Conservation (phyloP, 1,140 invertebrate species). For the Drosophila bocqueti region DNA sequence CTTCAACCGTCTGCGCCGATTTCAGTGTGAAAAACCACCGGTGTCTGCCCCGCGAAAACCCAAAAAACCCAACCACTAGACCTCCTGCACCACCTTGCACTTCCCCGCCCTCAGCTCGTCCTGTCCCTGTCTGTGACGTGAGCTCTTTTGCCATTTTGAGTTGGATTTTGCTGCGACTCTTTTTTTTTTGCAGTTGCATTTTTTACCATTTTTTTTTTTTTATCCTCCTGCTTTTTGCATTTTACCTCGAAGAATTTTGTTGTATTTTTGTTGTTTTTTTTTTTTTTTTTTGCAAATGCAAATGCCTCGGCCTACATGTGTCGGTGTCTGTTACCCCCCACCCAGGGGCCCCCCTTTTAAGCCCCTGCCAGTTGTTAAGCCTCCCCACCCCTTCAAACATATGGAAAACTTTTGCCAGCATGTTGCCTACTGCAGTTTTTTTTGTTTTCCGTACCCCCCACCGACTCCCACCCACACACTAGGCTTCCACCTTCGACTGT, state of each 20-base stretch:
- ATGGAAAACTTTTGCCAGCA: conserved; percentile 66
- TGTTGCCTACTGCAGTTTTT: conserved; percentile 54
- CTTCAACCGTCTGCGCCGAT: conserved; percentile 20
- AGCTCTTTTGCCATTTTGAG: conserved; percentile 59
- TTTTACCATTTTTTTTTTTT: conserved; percentile 26
- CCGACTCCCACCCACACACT: neutral
- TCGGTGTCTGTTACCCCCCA: conserved; percentile 54
- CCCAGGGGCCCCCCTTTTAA: neutral
- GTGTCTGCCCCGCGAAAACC: conserved; percentile 38
- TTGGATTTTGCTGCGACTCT: conserved; percentile 19
- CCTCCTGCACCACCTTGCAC: conserved; percentile 1
- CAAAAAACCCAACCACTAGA: conserved; percentile 21
- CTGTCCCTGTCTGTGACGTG: conserved; percentile 50
- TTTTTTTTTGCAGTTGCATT: conserved; percentile 8
- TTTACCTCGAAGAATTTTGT: conserved; percentile 63
- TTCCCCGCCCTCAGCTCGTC: neutral
- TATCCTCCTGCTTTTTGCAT: conserved; percentile 61
- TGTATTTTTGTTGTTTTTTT: conserved; percentile 12
- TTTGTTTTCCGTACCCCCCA: conserved; percentile 17
- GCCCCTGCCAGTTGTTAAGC: neutral
- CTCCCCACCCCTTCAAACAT: conserved; percentile 8
- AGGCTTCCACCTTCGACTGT: conserved; percentile 24
- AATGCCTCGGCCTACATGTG: conserved; percentile 79
- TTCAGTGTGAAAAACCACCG: conserved; percentile 32
- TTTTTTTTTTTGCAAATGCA: conserved; percentile 71